Percentiles rank a stretch among this genome's conserved stretches.
These are phyloP conservation scores for Cephonodes hylas DNA, from an alignment of 2,888 invertebrate species.

Conservation along the genomic window DNA sequence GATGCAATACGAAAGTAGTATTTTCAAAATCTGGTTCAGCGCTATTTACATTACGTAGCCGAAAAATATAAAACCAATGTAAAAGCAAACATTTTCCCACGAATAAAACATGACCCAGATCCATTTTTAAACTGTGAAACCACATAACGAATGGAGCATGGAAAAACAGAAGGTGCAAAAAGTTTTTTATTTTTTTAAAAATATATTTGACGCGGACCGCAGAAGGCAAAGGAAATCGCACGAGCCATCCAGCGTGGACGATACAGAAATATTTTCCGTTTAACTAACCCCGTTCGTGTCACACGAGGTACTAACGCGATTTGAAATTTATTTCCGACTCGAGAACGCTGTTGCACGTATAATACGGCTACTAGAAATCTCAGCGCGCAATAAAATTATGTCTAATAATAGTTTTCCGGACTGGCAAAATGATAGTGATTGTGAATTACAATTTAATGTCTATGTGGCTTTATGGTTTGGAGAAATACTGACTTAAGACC, in stretches of 20 bases:
- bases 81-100: background rate
- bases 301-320: slow-evolving; percentile 58
- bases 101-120: background rate
- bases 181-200: background rate
- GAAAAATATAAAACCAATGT: background rate
- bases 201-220: background rate
- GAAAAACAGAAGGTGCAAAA: background rate
- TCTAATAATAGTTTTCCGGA: background rate
- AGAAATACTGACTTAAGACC: background rate
- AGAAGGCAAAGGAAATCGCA: slow-evolving; percentile 53
- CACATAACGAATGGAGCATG: background rate
- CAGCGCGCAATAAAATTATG: background rate
- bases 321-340: slow-evolving; percentile 64
- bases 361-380: slow-evolving; percentile 21
- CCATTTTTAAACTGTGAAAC: background rate
- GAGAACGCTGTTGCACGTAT: slow-evolving; percentile 37
- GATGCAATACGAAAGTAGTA: no score
- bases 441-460: background rate
- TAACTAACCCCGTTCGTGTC: slow-evolving; percentile 61
- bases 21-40: no score
- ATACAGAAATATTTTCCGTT: slow-evolving; percentile 71
- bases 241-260: slow-evolving; percentile 58
- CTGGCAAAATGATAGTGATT: background rate
- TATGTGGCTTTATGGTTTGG: background rate
- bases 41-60: background rate